phyloP scores from a whole-genome alignment of 2,888 invertebrate genomes.

The Drosophila incognita region DNA sequence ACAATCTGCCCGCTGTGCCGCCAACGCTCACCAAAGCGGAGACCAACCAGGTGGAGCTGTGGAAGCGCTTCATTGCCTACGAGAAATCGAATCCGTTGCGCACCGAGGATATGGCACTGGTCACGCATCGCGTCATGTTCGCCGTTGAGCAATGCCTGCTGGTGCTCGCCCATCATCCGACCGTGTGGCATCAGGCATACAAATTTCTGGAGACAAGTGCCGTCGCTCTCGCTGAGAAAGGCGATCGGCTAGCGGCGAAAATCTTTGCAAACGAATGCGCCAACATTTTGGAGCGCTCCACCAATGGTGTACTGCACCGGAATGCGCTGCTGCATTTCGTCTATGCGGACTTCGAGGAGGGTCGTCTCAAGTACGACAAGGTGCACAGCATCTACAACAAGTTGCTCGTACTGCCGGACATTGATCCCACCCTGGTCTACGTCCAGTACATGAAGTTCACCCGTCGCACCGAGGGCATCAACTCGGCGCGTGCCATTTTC shows the following conservation, averaged over 20 bases:
- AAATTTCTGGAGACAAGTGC: slow-evolving; percentile 98
- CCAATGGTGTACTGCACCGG: slow-evolving; percentile 93
- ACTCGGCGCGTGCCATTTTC: slow-evolving; percentile 97
- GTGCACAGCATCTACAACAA: slow-evolving; percentile 97
- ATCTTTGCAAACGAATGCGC: slow-evolving; percentile 97
- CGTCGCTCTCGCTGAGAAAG: slow-evolving; percentile 96
- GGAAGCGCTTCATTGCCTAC: slow-evolving; percentile 99
- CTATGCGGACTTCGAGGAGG: slow-evolving; percentile 99
- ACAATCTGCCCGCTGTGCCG: slow-evolving; percentile 97
- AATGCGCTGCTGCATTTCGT: slow-evolving; percentile 98
- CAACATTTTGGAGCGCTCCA: slow-evolving; percentile 97
- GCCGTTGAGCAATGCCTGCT: slow-evolving; percentile 98
- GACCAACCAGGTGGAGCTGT: slow-evolving; percentile 97
- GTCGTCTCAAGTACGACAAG: slow-evolving; percentile 97
- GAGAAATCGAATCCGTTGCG: slow-evolving; percentile 98
- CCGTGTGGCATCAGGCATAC: slow-evolving; percentile 99
- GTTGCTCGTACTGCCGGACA: slow-evolving; percentile 93
- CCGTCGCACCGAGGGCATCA: slow-evolving; percentile 98
- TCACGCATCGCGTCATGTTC: slow-evolving; percentile 98
- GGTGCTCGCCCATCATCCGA: slow-evolving; percentile 98
- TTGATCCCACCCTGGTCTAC: slow-evolving; percentile 98
- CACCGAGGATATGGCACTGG: slow-evolving; percentile 97
- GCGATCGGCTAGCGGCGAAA: slow-evolving; percentile 96
- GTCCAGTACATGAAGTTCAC: slow-evolving; percentile 99
- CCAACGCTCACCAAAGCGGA: slow-evolving; percentile 96